phyloP scores from a whole-genome alignment of 2,888 invertebrate species.

The Archaeoteleia sp. region DNA sequence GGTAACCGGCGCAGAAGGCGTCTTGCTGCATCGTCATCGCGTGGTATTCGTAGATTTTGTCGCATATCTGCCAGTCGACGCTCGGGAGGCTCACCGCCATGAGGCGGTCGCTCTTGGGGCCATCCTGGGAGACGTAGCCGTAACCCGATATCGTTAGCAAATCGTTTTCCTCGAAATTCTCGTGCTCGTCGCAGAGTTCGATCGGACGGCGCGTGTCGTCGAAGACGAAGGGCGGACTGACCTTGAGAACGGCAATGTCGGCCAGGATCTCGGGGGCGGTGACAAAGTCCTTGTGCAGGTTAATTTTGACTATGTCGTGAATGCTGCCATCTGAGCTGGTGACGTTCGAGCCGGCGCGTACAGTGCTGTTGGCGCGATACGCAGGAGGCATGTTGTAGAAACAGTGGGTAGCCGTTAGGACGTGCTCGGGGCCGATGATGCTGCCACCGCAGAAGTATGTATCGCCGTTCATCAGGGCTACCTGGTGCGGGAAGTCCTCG shows the following conservation, averaged over 20 bases:
- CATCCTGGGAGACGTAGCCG: not conserved
- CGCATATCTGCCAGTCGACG: not conserved
- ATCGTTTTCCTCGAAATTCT: not conserved
- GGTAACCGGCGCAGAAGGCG: conserved; percentile 19
- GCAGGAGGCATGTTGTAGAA: conserved; percentile 54
- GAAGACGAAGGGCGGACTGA: conserved; percentile 75
- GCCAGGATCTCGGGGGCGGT: conserved; percentile 68
- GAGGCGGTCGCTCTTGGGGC: conserved; percentile 2
- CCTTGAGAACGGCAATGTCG: conserved; percentile 78
- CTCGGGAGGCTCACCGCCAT: conserved; percentile 14
- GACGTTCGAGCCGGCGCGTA: conserved; percentile 77
- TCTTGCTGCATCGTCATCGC: not conserved
- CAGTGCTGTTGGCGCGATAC: conserved; percentile 23
- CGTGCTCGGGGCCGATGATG: conserved; percentile 75
- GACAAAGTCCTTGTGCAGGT: conserved; percentile 76
- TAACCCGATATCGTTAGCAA: not conserved
- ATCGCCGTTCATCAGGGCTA: conserved; percentile 72
- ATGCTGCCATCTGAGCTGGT: conserved; percentile 75
- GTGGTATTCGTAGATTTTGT: not conserved
- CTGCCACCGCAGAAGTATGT: conserved; percentile 76
- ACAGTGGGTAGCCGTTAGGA: conserved; percentile 80
- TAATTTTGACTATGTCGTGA: conserved; percentile 75
- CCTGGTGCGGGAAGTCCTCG: conserved; percentile 75
- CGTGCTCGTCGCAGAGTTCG: not conserved
- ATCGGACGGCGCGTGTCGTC: conserved; percentile 67